Conservation (phyloP, 2,113 vertebrate species). For the Trematocara nigrifrons region DNA sequence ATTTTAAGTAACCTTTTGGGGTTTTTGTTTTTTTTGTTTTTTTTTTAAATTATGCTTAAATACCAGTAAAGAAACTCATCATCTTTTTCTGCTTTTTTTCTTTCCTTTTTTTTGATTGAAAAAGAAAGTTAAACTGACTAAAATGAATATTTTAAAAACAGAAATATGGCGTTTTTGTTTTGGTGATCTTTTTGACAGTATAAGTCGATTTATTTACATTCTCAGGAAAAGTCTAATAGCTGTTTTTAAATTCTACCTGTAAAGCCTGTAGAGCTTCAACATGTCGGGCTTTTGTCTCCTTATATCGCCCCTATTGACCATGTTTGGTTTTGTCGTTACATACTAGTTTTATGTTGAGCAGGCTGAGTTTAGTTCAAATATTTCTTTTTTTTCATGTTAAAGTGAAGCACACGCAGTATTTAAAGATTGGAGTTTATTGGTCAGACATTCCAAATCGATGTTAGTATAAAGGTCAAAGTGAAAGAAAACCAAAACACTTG, state of each 20-base stretch:
- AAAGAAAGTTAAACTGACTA: neutral
- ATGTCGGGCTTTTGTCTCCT: neutral
- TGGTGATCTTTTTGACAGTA: neutral
- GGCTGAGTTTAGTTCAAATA: neutral
- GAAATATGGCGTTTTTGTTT: neutral
- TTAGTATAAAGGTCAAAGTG: slow-evolving; percentile 32
- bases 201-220: slow-evolving; percentile 1
- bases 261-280: neutral
- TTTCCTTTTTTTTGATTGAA: neutral
- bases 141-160: neutral
- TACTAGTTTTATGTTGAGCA: neutral
- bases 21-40: rapidly evolving
- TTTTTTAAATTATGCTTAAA: neutral
- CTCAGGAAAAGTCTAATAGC: slow-evolving; percentile 39
- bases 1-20: neutral
- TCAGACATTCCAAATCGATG: slow-evolving; percentile 48
- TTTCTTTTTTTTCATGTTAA: neutral
- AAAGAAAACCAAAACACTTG: slow-evolving; percentile 34
- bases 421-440: slow-evolving; percentile 24
- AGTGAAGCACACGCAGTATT: slow-evolving; percentile 42
- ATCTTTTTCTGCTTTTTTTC: neutral
- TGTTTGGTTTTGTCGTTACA: neutral
- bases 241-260: slow-evolving; percentile 1
- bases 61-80: neutral
- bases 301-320: neutral